Percentiles rank a stretch among this genome's conserved stretches.
Conservation (phyloP, 92 coral and sea anemone species). For the Porites lobata region DNA sequence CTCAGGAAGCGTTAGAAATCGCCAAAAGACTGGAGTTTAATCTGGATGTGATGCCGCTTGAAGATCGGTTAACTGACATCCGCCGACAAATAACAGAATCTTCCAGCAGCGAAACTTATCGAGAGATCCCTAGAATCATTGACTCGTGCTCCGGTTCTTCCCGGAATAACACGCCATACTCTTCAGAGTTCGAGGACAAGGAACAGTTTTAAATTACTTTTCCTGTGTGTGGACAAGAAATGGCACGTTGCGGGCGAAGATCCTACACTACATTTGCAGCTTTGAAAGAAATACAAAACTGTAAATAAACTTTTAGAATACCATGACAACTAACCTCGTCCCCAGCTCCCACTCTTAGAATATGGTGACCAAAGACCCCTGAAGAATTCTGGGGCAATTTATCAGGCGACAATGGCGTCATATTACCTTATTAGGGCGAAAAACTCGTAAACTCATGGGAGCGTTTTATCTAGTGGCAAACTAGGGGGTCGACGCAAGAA, state of each 20-base stretch:
- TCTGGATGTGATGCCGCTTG: background rate
- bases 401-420: no score
- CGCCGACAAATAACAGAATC: background rate
- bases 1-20: background rate
- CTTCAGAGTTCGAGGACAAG: conserved; percentile 12
- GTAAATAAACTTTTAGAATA: no score
- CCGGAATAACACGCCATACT: conserved; percentile 3
- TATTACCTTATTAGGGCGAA: no score
- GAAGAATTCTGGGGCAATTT: no score
- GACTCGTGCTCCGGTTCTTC: conserved; percentile 20
- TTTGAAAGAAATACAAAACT: no score
- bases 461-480: no score
- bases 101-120: background rate
- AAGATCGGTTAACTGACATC: background rate
- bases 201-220: background rate
- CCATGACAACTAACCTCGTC: no score
- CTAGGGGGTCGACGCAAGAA: no score
- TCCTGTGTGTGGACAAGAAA: background rate
- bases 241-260: background rate
- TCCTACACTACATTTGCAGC: background rate
- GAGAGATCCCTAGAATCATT: background rate
- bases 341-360: no score
- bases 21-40: conserved; percentile 6
- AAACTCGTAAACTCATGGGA: no score
- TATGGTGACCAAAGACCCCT: no score